Evolutionary conservation across 2,888 invertebrate species (phyloP).

Genomic region (Drosophila tripunctata): DNA sequence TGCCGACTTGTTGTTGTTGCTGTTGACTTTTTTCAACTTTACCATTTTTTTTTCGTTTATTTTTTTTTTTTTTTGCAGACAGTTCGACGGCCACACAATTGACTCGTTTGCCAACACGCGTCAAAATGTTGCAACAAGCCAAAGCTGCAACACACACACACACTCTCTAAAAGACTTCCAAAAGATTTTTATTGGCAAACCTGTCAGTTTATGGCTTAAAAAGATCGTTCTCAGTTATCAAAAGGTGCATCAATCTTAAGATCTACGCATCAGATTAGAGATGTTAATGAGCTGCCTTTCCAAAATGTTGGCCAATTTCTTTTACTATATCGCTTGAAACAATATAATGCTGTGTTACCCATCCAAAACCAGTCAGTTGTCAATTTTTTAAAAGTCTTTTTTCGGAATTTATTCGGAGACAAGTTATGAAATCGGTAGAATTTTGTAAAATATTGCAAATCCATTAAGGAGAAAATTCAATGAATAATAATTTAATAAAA

Average conservation of each 20-base stretch:
- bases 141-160: slow-evolving; percentile 27
- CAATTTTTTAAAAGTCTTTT: neutral
- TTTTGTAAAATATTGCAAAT: neutral
- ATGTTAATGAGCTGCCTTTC: slow-evolving; percentile 34
- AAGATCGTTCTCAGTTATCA: slow-evolving; percentile 29
- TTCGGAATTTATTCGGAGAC: neutral
- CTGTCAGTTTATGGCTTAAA: slow-evolving; percentile 17
- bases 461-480: too few relatives aligned
- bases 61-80: slow-evolving; percentile 39
- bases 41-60: neutral
- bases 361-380: slow-evolving; percentile 14
- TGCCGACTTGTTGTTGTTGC: slow-evolving; percentile 16
- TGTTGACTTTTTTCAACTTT: neutral
- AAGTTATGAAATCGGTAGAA: neutral
- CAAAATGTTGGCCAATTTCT: neutral
- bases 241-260: slow-evolving; percentile 21
- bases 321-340: neutral
- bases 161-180: neutral
- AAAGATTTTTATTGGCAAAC: slow-evolving; percentile 13
- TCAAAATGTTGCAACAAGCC: slow-evolving; percentile 48
- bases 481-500: too few relatives aligned
- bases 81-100: slow-evolving; percentile 71
- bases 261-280: slow-evolving; percentile 32
- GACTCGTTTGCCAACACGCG: slow-evolving; percentile 75
- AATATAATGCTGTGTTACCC: neutral